Conservation (phyloP, 2,113 vertebrate species). For the Sigmodon hispidus region DNA sequence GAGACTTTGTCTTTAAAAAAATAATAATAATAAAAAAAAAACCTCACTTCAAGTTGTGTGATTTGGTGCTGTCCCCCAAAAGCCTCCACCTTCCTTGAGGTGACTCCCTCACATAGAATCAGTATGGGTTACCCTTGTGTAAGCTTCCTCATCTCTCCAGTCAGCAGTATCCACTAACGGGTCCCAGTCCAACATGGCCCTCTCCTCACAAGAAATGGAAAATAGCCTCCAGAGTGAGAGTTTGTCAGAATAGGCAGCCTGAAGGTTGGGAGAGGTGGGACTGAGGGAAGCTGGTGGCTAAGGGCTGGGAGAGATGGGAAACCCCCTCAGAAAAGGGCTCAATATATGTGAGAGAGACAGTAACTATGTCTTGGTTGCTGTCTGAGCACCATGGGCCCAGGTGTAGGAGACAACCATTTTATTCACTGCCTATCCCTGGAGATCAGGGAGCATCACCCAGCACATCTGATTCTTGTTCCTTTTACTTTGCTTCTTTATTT, state of each 20-base stretch:
- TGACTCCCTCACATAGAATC: neutral
- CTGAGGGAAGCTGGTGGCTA: neutral
- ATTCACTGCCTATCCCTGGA: neutral
- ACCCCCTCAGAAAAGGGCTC: neutral
- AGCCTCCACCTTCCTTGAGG: neutral
- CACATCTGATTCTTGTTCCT: neutral
- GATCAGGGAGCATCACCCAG: neutral
- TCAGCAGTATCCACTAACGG: neutral
- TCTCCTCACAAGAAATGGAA: neutral
- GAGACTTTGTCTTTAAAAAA: neutral
- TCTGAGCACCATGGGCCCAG: neutral
- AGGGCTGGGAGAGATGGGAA: neutral
- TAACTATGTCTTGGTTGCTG: neutral
- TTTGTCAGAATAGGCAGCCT: neutral
- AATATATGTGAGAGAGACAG: neutral
- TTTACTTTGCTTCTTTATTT: neutral
- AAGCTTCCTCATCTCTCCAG: neutral
- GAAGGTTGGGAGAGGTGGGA: neutral
- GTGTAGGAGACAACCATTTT: neutral
- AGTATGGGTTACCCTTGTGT: neutral
- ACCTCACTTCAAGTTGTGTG: neutral
- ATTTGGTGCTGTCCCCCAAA: neutral
- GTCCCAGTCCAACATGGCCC: neutral
- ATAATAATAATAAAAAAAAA: neutral
- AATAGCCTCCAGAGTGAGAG: neutral